Evolutionary conservation across 30 jellyfish, hydroid and myxozoan species (phyloP), one percentile per base, ranked within the genome.

Genomic region (Aurelia coerulea): DNA sequence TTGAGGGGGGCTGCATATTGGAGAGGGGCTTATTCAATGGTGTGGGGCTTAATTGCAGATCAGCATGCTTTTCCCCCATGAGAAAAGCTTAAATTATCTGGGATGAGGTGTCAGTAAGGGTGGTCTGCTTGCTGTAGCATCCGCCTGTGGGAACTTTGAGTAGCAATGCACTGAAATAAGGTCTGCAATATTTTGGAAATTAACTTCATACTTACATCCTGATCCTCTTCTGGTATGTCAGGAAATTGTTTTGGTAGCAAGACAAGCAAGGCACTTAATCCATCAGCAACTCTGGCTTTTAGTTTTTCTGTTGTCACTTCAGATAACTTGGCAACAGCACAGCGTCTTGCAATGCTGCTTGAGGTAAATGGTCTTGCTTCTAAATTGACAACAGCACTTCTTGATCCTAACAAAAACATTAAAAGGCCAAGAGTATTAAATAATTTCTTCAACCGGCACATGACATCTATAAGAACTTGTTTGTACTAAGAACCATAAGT

Each of bases 281-380:
- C 99, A 41, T 94, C 96, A 37, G 75, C 50, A 11, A 94, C 76
- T 7, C 91, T 95, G 19, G 68, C 18, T 68, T 94, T 85, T 34
- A 94, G 80, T 23, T 42, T 80, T 17, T 89, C 97, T 4, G 80
- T 56, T 2, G 88, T 58, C 53, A 94, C 62, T 32, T 88, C 95
- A 8, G 89, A 80, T 52, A 79, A 65, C 49, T 88, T 76, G 10
- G 96, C 93, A 78, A 94, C 97, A 1, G 92, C 99, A 80, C 99
- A 94, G 42, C 99, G 90, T 59, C 99, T 78, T 31, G 92, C 94
- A 19, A 94, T 80, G 50, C 72, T 89, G 19, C 76, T 87, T 54
- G 99, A 79, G 50, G 95, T 58, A 3, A 94, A 58, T 29, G 97
- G 90, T 32, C 99, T 63, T 31, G 99, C 99, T 68, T 94, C 99